phyloP scores from a whole-genome alignment of 1,140 invertebrate species.

The Cotesia glomerata region DNA sequence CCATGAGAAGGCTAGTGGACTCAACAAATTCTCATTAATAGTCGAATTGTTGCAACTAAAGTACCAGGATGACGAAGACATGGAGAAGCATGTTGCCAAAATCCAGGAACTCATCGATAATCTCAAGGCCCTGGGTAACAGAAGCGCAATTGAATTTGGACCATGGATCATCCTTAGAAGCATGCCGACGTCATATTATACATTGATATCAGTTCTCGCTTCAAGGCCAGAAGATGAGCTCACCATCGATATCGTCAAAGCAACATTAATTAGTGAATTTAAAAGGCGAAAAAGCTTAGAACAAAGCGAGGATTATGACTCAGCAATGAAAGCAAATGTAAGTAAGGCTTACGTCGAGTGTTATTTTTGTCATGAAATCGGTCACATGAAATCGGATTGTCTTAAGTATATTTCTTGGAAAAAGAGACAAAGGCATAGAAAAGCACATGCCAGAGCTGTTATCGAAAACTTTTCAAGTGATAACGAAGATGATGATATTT shows the following conservation, averaged over 20 bases:
- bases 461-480: not conserved
- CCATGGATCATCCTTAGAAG: not conserved
- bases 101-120: not conserved
- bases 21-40: not conserved
- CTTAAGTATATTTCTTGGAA: not conserved
- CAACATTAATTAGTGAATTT: not conserved
- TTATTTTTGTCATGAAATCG: not conserved
- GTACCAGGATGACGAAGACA: not conserved
- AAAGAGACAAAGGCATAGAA: not conserved
- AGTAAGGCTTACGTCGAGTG: not conserved
- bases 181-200: not conserved
- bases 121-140: not conserved
- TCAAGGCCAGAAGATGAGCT: not conserved
- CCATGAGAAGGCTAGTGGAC: not conserved
- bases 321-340: not conserved
- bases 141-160: not conserved
- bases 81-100: not conserved
- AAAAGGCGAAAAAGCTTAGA: too few relatives aligned
- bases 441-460: not conserved
- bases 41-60: not conserved
- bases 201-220: not conserved
- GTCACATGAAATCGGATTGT: not conserved
- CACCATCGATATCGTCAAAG: not conserved
- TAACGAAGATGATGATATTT: too few relatives aligned
- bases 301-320: not conserved